A percentile compares a stretch with the other conserved stretches of the same genome.
Evolutionary conservation across 2,113 vertebrate species (phyloP).

Genomic region (Perognathus longimembris): DNA sequence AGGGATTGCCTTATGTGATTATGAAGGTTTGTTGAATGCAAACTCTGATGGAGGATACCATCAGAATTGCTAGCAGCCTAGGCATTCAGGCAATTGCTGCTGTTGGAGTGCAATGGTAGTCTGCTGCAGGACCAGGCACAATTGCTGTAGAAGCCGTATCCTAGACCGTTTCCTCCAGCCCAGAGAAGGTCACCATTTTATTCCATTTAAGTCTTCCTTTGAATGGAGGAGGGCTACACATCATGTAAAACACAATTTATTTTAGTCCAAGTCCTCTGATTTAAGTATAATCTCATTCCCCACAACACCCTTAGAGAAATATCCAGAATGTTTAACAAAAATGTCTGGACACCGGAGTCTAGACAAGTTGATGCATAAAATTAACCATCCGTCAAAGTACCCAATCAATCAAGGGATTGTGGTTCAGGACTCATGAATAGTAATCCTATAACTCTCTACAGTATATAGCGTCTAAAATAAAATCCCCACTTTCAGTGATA

Average conservation of each 20-base stretch:
- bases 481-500: neutral
- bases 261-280: neutral
- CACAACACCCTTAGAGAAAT: neutral
- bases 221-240: neutral
- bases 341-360: neutral
- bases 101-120: neutral
- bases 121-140: neutral
- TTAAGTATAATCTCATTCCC: neutral
- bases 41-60: neutral
- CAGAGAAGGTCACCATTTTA: neutral
- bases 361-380: neutral
- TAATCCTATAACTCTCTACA: neutral
- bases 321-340: slow-evolving; percentile 23
- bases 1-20: neutral
- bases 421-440: neutral
- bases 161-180: neutral
- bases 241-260: neutral
- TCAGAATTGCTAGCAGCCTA: neutral
- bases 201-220: neutral
- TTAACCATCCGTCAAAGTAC: neutral
- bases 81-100: neutral
- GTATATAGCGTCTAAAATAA: neutral
- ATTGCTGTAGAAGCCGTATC: neutral
- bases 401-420: neutral
- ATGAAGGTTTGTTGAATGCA: neutral